phyloP scores from a whole-genome alignment of 2,888 invertebrate genomes.

The Elysia crispata region DNA sequence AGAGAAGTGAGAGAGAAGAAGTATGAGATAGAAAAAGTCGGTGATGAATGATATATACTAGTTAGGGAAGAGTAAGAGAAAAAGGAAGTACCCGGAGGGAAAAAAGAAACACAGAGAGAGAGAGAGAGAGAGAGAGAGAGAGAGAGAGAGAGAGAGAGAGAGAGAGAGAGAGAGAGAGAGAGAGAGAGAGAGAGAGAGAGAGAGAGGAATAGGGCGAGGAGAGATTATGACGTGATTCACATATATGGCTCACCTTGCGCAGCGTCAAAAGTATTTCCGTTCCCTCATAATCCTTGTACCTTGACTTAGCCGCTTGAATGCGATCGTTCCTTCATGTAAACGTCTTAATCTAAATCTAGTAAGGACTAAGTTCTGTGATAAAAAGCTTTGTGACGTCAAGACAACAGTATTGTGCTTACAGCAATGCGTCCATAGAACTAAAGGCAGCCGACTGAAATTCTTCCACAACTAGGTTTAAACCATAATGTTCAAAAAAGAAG shows the following conservation, averaged over 20 bases:
- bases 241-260: no score
- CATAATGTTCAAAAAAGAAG: no score
- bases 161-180: conserved; percentile 25
- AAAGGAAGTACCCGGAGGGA: conserved; percentile 1
- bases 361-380: background rate
- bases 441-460: no score
- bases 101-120: conserved; percentile 11
- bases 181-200: conserved; percentile 29
- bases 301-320: no score
- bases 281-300: no score
- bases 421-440: no score
- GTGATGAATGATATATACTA: no score
- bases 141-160: conserved; percentile 33
- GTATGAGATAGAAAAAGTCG: no score
- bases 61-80: no score
- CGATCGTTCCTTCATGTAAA: no score
- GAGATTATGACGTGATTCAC: background rate
- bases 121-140: conserved; percentile 34
- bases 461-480: no score
- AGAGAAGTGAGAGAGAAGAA: background rate
- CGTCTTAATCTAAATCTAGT: background rate
- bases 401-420: background rate
- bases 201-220: conserved; percentile 15
- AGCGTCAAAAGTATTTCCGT: no score
- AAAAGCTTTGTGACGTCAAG: background rate